Base-by-base conservation (phyloP, 2,113 vertebrate species). In the Nymphicus hollandicus region DNA sequence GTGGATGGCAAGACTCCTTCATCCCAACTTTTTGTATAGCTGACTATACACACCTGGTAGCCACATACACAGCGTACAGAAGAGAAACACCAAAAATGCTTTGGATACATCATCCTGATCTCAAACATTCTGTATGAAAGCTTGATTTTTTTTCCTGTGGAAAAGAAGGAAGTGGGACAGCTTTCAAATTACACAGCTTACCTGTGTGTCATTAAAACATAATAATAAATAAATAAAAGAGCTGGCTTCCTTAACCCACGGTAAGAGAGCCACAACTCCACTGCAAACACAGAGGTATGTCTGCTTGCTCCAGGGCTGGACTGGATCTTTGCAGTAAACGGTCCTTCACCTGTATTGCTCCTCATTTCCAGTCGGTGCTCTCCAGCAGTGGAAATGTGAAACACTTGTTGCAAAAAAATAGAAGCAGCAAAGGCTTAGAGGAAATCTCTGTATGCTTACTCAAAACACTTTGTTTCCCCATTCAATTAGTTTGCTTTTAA, bases 201-300 rank as follows among this genome's bases (percentile, higher is more conserved):
- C 65, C 47, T 78, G 43, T 3, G 12, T 46, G 47, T 24, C 37
- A 44, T 11, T 23, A 8, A 33, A 29, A 58, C 35, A n/a, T 35
- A 35, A 58, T 58, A 24, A 58, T 58, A 58, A 58, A 58, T 58
- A 58, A 58, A 58, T 58, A 27, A 35, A 46, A 25, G 9, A 63
- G 63, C 18, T 0, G 0, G 44, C 29, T 81, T 58, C 56, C 33
- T 58, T 53, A 86, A 65, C 44, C 53, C 41, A 7, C 43, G 66
- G 44, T 4, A 9, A 53, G 37, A 78, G 47, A 35, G 65, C 46
- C 70, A 33, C 72, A 53, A 27, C 61, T 72, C 69, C 81, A 15
- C 4, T 4, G n/a, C 22, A 70, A 25, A 13, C 5, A 35, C 0
- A 0, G 47, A 27, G 49, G 41, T 17, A 35, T 4, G 0, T 17